phyloP scores from a whole-genome alignment of 2,888 invertebrate genomes.

The Drosophila colorata region DNA sequence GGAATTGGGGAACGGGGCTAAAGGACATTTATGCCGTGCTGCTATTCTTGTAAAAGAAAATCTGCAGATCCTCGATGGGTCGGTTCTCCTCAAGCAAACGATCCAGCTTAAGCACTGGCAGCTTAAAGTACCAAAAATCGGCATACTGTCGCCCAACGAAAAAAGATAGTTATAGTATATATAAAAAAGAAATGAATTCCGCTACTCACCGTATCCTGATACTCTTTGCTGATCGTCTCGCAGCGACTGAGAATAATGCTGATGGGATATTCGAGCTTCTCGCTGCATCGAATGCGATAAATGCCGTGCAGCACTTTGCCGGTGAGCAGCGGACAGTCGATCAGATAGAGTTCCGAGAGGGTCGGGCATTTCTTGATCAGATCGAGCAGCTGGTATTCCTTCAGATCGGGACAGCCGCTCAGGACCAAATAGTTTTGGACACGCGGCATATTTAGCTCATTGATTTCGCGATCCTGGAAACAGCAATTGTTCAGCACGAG shows the following conservation, averaged over 20 bases:
- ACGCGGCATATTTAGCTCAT: constrained; percentile 27
- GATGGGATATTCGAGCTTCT: constrained; percentile 36
- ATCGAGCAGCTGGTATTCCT: constrained; percentile 42
- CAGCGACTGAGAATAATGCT: constrained; percentile 39
- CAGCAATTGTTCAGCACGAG: constrained; percentile 40
- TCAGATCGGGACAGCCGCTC: constrained; percentile 43
- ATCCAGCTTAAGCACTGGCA: constrained; percentile 30
- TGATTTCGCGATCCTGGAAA: constrained; percentile 35
- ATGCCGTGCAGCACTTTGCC: constrained; percentile 40
- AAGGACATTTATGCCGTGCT: background rate
- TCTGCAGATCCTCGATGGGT: constrained; percentile 38
- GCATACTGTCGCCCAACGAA: constrained; percentile 27
- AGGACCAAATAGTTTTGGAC: constrained; percentile 47
- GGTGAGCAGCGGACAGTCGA: constrained; percentile 43
- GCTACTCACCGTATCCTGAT: constrained; percentile 37
- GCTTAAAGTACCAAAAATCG: constrained; percentile 34
- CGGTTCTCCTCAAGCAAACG: constrained; percentile 23
- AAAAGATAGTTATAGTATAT: background rate
- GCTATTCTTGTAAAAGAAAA: constrained; percentile 43
- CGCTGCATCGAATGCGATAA: constrained; percentile 29
- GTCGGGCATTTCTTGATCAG: constrained; percentile 32
- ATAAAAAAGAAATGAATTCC: background rate
- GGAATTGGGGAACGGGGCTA: too few species aligned
- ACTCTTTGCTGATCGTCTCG: constrained; percentile 16
- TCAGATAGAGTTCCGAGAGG: constrained; percentile 42